Percentiles rank a stretch among this genome's conserved stretches.
Conservation (phyloP, 2,797 vertebrate genomes). For the Notamacropus eugenii region DNA sequence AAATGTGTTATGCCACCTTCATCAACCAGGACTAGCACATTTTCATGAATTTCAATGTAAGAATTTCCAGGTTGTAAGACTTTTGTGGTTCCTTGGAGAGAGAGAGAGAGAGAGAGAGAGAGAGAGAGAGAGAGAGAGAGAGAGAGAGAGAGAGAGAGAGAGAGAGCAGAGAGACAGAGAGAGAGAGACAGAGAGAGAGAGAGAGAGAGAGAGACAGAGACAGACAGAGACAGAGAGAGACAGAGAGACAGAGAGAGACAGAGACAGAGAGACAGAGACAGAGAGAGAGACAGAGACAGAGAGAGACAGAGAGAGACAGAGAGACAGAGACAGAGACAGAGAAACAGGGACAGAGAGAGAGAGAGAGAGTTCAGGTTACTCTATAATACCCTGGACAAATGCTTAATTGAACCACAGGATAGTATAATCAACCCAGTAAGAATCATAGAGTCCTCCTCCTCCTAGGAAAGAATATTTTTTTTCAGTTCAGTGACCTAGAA, state of each 20-base stretch:
- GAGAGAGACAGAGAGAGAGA: too few relatives aligned
- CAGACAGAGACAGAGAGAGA: too few relatives aligned
- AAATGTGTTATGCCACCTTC: neutral
- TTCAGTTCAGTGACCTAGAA: constrained; percentile 16
- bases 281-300: too few relatives aligned
- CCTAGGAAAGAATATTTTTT: constrained; percentile 28
- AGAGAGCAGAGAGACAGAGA: neutral
- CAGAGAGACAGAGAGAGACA: fast-evolving
- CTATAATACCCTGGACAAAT: constrained; percentile 32
- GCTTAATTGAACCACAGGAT: neutral
- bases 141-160: too few relatives aligned
- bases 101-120: too few relatives aligned
- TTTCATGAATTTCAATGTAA: neutral
- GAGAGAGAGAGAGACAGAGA: too few relatives aligned
- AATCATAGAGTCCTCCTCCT: constrained; percentile 32
- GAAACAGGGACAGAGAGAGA: too few relatives aligned
- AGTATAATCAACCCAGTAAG: neutral
- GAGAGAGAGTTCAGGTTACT: neutral
- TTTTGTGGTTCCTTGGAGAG: neutral
- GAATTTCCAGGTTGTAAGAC: neutral
- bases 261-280: too few relatives aligned
- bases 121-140: too few relatives aligned
- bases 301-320: too few relatives aligned
- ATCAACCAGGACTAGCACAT: neutral
- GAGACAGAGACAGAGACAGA: too few relatives aligned